These are phyloP conservation scores for Serranus cabrilla DNA, from an alignment of 2,797 vertebrate species.

Conservation along the genomic window DNA sequence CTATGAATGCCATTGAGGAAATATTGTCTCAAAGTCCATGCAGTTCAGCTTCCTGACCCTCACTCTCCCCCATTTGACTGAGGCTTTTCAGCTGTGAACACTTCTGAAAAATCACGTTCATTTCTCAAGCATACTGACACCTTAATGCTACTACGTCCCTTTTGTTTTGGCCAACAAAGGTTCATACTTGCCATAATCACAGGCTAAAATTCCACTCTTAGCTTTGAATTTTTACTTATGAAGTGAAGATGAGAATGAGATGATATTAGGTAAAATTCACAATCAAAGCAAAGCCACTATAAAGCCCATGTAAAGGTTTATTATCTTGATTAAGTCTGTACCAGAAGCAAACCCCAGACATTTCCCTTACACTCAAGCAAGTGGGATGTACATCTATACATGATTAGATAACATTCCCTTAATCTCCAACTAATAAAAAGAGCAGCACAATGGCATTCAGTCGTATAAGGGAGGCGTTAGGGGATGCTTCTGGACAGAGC, in stretches of 20 bases:
- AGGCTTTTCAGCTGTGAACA: background rate
- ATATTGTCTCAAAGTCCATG: conserved; percentile 54
- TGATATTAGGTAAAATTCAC: conserved; percentile 67
- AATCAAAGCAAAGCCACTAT: conserved; percentile 80
- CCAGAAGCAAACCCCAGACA: conserved; percentile 68
- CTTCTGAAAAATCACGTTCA: background rate
- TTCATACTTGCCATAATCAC: conserved; percentile 46
- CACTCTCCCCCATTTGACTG: background rate
- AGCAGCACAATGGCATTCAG: conserved; percentile 28
- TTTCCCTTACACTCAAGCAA: conserved; percentile 41
- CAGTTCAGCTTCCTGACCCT: conserved; percentile 20
- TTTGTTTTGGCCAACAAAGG: conserved; percentile 51
- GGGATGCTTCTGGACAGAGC: conserved; percentile 64
- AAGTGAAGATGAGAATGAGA: conserved; percentile 59
- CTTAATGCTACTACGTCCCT: conserved; percentile 10
- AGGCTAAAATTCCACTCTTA: conserved; percentile 32
- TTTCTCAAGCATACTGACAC: conserved; percentile 30
- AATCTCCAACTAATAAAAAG: conserved; percentile 36
- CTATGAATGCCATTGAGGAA: conserved; percentile 21
- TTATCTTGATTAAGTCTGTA: conserved; percentile 50
- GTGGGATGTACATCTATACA: conserved; percentile 11
- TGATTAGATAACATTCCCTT: conserved; percentile 34
- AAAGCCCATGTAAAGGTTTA: conserved; percentile 66
- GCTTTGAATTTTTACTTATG: conserved; percentile 30
- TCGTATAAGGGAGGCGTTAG: conserved; percentile 26